phyloP scores from a whole-genome alignment of 2,888 invertebrate species.

The Sisyra nigra region DNA sequence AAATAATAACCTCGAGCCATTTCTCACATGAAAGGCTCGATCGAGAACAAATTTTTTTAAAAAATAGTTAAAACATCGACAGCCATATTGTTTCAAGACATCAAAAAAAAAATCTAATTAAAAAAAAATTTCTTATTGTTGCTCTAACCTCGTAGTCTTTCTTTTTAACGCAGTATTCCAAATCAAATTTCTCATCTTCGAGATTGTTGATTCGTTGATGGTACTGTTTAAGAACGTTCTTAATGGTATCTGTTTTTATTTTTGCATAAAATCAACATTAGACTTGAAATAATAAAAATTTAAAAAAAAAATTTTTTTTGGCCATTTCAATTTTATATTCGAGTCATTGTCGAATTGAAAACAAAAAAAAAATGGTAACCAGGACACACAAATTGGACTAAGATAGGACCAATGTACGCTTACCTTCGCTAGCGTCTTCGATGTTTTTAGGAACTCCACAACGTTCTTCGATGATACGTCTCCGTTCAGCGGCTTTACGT shows the following conservation, averaged over 20 bases:
- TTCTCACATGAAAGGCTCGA: too few relatives aligned
- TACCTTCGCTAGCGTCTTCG: conserved; percentile 92
- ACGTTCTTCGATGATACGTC: conserved; percentile 91
- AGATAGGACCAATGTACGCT: conserved; percentile 9
- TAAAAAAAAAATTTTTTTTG: too few relatives aligned
- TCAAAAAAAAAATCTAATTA: too few relatives aligned
- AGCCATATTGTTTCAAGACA: too few relatives aligned
- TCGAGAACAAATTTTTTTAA: too few relatives aligned
- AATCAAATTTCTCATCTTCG: conserved; percentile 94
- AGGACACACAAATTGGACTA: not conserved
- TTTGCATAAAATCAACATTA: too few relatives aligned
- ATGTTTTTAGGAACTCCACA: conserved; percentile 84
- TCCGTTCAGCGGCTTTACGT: conserved; percentile 94
- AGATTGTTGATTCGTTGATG: conserved; percentile 74
- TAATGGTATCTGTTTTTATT: conserved; percentile 46
- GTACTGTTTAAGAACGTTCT: conserved; percentile 65
- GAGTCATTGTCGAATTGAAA: not conserved
- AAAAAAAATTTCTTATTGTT: conserved; percentile 11
- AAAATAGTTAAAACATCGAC: too few relatives aligned
- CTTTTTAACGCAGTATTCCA: conserved; percentile 94
- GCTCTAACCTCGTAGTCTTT: conserved; percentile 94
- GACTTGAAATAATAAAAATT: too few relatives aligned
- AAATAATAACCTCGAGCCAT: too few relatives aligned
- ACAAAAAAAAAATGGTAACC: too few relatives aligned
- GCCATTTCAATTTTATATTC: not conserved